A percentile compares a stretch with the other conserved stretches of the same genome.
Conservation (phyloP, 2,113 vertebrate species). For the Phrynosoma blainvillii region DNA sequence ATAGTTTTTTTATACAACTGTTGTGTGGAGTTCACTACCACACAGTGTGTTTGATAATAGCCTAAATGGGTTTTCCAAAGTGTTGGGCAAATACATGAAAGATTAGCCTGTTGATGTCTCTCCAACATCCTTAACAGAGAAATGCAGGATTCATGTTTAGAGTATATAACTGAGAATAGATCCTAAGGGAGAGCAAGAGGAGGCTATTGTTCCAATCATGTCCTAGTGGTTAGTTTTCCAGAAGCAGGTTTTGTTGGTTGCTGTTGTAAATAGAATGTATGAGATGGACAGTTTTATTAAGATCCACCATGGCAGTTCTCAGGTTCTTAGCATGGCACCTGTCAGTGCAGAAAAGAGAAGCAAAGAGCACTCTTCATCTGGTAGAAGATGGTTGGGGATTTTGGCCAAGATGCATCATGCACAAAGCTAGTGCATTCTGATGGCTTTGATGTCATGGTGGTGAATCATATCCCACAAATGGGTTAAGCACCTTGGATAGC, state of each 20-base stretch:
- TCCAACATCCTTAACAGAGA: not conserved
- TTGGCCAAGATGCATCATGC: rapidly evolving
- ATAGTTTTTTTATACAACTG: not conserved
- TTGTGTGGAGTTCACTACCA: not conserved
- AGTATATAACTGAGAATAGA: not conserved
- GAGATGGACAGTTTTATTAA: not conserved
- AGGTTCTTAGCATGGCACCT: not conserved
- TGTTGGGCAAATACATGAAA: not conserved
- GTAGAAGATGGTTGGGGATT: rapidly evolving
- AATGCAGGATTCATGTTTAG: not conserved
- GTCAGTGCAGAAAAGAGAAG: not conserved
- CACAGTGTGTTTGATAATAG: not conserved
- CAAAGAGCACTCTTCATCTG: rapidly evolving
- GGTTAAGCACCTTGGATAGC: no score
- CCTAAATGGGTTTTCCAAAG: not conserved
- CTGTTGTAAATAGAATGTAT: not conserved
- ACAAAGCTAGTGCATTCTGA: no score
- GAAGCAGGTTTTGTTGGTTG: not conserved
- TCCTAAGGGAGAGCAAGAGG: not conserved
- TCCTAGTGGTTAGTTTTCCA: not conserved
- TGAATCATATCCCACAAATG: no score
- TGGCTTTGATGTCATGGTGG: no score
- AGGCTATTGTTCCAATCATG: not conserved
- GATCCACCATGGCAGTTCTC: not conserved
- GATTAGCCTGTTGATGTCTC: not conserved